Conservation (phyloP, 1,140 invertebrate genomes). For the Eupristina koningsbergeri region DNA sequence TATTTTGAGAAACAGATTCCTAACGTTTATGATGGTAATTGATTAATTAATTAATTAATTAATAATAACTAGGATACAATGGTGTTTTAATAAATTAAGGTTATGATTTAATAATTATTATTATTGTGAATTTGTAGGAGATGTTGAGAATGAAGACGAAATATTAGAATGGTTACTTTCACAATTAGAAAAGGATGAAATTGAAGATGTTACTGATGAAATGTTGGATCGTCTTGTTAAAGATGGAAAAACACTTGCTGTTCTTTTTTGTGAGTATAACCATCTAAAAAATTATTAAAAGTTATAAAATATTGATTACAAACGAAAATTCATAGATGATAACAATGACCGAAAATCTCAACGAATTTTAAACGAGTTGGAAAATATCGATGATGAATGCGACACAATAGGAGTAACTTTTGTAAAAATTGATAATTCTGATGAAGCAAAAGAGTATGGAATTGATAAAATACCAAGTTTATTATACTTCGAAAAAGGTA, state of each 20-base stretch:
- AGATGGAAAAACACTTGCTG: constrained; percentile 90
- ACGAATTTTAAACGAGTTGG: constrained; percentile 88
- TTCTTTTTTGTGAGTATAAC: constrained; percentile 88
- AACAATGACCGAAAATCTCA: constrained; percentile 92
- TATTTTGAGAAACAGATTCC: constrained; percentile 95
- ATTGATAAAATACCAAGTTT: constrained; percentile 89
- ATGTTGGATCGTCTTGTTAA: constrained; percentile 92
- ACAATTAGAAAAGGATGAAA: constrained; percentile 92
- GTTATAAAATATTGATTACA: background rate
- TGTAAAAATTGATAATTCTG: constrained; percentile 93
- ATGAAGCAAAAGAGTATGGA: constrained; percentile 92
- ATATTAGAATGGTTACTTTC: constrained; percentile 90
- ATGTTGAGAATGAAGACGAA: constrained; percentile 92
- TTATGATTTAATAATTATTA: background rate
- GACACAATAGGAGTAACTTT: constrained; percentile 89
- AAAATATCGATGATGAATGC: constrained; percentile 96
- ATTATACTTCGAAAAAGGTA: constrained; percentile 93
- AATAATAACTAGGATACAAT: too few relatives aligned
- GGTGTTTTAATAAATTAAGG: background rate
- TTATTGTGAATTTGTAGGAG: constrained; percentile 74
- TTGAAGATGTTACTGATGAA: constrained; percentile 95
- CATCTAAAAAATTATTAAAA: background rate
- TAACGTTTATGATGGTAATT: constrained; percentile 89
- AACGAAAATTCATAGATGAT: constrained; percentile 79
- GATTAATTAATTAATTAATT: background rate